Percentiles rank a stretch among this genome's conserved stretches.
Evolutionary conservation across 2,888 invertebrate species (phyloP).

Genomic region (Archips crataeganus): DNA sequence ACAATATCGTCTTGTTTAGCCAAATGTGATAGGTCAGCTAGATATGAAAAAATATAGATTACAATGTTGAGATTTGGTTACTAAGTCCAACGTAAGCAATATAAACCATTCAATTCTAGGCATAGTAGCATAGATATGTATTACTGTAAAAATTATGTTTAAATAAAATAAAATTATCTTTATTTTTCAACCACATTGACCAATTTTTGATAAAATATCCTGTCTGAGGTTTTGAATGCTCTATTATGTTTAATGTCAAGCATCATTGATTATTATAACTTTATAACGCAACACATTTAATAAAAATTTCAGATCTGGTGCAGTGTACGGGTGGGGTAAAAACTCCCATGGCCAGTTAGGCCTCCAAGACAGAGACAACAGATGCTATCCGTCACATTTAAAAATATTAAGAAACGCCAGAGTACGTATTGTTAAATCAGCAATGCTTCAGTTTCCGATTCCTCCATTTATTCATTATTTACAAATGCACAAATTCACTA

Average conservation of each 20-base stretch:
- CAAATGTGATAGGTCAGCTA: background rate
- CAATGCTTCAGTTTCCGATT: background rate
- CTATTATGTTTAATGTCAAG: background rate
- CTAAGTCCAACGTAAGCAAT: background rate
- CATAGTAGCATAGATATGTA: too few species aligned
- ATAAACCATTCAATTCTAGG: too few species aligned
- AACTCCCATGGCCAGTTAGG: conserved; percentile 94
- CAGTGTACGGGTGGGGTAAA: conserved; percentile 95
- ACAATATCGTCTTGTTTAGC: background rate
- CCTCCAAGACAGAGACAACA: conserved; percentile 89
- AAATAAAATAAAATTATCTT: background rate
- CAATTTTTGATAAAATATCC: conserved; percentile 1
- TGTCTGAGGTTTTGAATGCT: conserved; percentile 22
- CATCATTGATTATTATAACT: too few species aligned
- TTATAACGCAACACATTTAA: background rate
- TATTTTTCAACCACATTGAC: background rate
- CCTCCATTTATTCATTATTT: background rate
- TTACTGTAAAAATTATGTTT: too few species aligned
- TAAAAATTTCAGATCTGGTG: conserved; percentile 87
- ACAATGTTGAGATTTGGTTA: background rate
- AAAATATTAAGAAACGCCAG: conserved; percentile 90
- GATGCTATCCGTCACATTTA: conserved; percentile 91
- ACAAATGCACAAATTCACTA: background rate
- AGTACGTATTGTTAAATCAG: conserved; percentile 66
- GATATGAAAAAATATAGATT: background rate